A percentile compares a stretch with the other conserved stretches of the same genome.
These are phyloP conservation scores for Drepana arcuata DNA, from an alignment of 1,140 invertebrate species.

Conservation along the genomic window DNA sequence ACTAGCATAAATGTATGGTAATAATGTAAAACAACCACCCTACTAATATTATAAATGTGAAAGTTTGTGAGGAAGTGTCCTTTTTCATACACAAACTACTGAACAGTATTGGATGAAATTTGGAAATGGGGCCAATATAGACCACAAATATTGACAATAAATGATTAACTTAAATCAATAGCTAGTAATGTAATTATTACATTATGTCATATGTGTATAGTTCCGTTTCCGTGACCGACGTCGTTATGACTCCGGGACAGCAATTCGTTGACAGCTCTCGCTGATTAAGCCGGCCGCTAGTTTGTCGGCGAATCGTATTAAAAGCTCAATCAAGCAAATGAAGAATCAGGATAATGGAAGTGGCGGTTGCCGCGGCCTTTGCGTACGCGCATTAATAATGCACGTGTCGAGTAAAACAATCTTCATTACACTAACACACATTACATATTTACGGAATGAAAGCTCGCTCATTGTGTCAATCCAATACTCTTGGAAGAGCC, in stretches of 20 bases:
- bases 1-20: too few relatives aligned
- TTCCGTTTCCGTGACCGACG: too few relatives aligned
- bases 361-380: constrained; percentile 26
- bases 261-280: constrained; percentile 59
- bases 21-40: too few relatives aligned
- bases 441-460: constrained; percentile 45
- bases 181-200: too few relatives aligned
- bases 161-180: too few relatives aligned
- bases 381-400: constrained; percentile 70
- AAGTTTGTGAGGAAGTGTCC: too few relatives aligned
- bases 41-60: too few relatives aligned
- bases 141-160: too few relatives aligned
- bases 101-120: too few relatives aligned
- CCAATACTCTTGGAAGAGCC: constrained; percentile 20
- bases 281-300: constrained; percentile 56
- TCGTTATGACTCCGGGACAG: constrained; percentile 40
- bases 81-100: too few relatives aligned
- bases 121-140: too few relatives aligned
- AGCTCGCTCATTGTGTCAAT: constrained; percentile 12
- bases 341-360: constrained; percentile 69
- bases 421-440: constrained; percentile 65
- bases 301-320: constrained; percentile 63
- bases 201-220: too few relatives aligned
- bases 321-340: constrained; percentile 71
- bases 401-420: constrained; percentile 60